These are phyloP conservation scores for Atlantisia rogersi DNA, from an alignment of 2,113 vertebrate genomes.

Conservation along the genomic window DNA sequence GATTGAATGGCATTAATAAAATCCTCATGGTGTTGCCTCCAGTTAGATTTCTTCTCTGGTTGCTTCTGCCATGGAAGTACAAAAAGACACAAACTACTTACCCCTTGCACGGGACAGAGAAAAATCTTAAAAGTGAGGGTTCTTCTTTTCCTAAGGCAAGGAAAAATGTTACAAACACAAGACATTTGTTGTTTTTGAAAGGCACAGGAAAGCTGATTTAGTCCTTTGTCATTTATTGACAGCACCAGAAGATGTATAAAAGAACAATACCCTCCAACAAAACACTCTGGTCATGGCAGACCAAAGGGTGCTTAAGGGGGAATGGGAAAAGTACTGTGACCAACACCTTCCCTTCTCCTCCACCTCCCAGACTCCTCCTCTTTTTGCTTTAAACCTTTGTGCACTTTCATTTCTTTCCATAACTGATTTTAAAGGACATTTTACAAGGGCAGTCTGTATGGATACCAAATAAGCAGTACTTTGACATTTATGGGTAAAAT, in stretches of 20 bases:
- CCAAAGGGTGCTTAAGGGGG: not conserved
- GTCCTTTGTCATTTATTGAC: not conserved
- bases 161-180: not conserved
- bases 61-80: slow-evolving; percentile 36
- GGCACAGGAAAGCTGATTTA: not conserved
- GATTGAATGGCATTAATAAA: slow-evolving; percentile 59
- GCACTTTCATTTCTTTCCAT: not conserved
- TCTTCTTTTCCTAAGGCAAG: not conserved
- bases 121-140: not conserved
- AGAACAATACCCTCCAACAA: not conserved
- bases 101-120: not conserved
- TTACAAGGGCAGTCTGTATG: not conserved
- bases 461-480: not conserved
- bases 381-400: not conserved
- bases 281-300: not conserved
- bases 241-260: not conserved
- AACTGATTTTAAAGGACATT: not conserved
- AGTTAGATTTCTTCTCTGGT: slow-evolving; percentile 61
- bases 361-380: not conserved
- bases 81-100: not conserved
- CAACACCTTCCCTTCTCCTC: not conserved
- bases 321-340: not conserved
- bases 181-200: not conserved
- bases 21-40: slow-evolving; percentile 69
- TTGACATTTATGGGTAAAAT: not conserved